Evolutionary conservation across 2,113 vertebrate species (phyloP).

Genomic region (Daubentonia madagascariensis): DNA sequence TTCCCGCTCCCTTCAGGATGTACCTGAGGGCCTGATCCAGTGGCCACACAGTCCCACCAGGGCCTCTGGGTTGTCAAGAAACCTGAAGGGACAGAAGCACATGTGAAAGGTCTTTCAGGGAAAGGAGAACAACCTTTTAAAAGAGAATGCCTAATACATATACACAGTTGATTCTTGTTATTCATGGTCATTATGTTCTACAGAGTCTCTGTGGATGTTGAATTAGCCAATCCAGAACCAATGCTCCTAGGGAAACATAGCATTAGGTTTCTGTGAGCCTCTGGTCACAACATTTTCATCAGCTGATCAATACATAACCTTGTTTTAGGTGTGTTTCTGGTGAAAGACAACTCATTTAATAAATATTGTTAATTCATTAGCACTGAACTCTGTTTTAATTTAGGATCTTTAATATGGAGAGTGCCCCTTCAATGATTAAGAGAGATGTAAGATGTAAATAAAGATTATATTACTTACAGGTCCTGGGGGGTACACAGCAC

Average conservation of each 20-base stretch:
- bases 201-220: fast-evolving
- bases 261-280: neutral
- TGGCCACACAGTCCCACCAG: neutral
- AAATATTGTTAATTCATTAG: neutral
- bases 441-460: neutral
- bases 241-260: neutral
- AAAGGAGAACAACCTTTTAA: neutral
- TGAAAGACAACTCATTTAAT: neutral
- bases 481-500: neutral
- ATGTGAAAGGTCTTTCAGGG: neutral
- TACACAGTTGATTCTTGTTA: neutral
- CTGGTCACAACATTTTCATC: neutral
- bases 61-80: neutral
- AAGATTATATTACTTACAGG: neutral
- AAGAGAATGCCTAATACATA: fast-evolving
- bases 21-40: conserved; percentile 55
- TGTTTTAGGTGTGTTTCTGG: neutral
- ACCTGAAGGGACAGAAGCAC: conserved; percentile 51
- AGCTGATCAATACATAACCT: neutral
- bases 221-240: neutral
- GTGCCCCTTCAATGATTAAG: neutral
- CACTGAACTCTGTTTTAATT: neutral
- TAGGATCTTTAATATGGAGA: neutral
- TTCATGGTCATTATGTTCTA: fast-evolving
- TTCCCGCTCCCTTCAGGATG: neutral